Evolutionary conservation across 2,797 vertebrate species (phyloP), one percentile per base, ranked within the genome.

Genomic region (Chelonia mydas): DNA sequence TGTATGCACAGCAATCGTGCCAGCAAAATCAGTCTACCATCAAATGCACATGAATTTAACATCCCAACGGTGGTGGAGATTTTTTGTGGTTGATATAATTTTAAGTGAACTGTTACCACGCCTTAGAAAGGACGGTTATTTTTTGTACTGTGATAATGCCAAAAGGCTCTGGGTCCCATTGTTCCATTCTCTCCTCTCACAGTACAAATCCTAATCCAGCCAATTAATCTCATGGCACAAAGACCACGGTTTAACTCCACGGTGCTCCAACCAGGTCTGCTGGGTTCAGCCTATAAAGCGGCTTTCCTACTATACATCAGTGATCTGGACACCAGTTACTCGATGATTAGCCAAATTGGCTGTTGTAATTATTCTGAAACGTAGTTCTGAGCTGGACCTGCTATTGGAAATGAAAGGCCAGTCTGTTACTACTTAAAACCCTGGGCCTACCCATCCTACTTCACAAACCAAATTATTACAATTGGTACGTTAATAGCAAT

Each of bases 371-470:
- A 25, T 74, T 74, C 5, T 74, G 28, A 15, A 28, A 28, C 10
- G 16, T 37, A 47, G 16, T 78, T 91, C n/a, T 0, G 0, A 45
- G 49, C 28, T 0, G 0, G 83, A 53, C 54, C 54, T n/a, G 28
- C 41, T 28, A 17, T 54, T 0, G 0, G 68, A 77, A 11, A 17
- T 19, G 33, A 65, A 65, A 61, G 28, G 59, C 59, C 55, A 28
- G 10, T 57, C 55, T 61, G 25, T 33, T 16, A 65, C 31, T 65
- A 65, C 15, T 28, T 65, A 65, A n/a, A 65, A 65, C 16, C 15
- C 61, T 65, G 61, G 61, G 33, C 61, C 61, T n/a, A 65, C 13
- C 33, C 33, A n/a, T n/a, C 33, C 61, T 33, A 25, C 80, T 19
- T 61, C 61, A 78, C 80, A 11, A 28, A 72, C 31, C 68, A 83